Conservation (phyloP, 1,140 invertebrate genomes). For the Calosoma granatense region DNA sequence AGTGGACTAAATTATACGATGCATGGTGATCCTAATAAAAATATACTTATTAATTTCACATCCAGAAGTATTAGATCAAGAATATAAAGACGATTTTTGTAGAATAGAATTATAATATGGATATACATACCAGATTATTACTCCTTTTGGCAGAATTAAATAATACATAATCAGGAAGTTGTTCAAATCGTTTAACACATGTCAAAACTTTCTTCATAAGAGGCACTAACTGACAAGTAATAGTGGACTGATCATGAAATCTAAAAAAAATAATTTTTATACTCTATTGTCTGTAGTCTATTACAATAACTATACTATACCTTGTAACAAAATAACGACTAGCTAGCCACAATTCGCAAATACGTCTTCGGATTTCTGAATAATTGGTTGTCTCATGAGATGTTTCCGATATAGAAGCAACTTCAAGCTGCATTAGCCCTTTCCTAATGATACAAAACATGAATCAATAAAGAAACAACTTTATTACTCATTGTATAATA, state of each 20-base stretch:
- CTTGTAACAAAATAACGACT: background rate
- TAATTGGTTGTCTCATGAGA: background rate
- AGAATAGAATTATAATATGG: background rate
- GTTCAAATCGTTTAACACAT: background rate
- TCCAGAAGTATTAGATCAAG: no score
- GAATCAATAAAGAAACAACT: background rate
- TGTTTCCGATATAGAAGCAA: background rate
- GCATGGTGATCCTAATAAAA: background rate
- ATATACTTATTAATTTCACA: background rate
- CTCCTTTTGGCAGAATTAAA: background rate
- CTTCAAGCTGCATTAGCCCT: background rate
- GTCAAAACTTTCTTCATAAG: background rate
- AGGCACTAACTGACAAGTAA: background rate
- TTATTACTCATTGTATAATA: background rate
- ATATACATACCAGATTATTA: background rate
- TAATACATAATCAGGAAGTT: background rate
- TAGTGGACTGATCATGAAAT: background rate
- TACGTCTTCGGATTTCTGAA: background rate
- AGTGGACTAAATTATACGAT: background rate
- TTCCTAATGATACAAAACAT: background rate
- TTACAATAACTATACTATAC: background rate
- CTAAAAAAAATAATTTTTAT: background rate
- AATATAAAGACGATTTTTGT: no score
- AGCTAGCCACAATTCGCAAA: background rate
- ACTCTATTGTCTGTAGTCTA: background rate